Conservation (phyloP, 2,888 invertebrate genomes). For the Oxytorus armatus region DNA sequence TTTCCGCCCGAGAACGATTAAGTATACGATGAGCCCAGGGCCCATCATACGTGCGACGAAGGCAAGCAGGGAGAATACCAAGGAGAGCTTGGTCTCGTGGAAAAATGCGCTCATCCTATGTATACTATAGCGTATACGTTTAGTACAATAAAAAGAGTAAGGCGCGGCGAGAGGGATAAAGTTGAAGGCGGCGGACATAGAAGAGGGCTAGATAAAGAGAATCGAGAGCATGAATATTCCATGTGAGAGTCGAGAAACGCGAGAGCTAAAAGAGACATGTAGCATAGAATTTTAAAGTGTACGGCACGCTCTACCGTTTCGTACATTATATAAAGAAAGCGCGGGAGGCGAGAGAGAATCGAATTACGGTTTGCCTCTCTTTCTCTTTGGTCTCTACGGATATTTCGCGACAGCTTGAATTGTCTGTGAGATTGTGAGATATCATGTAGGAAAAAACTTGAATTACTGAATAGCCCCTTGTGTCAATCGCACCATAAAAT, state of each 20-base stretch:
- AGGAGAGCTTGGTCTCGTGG: conserved; percentile 48
- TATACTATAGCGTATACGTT: conserved; percentile 5
- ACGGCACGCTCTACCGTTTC: conserved; percentile 50
- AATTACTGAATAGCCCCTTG: conserved; percentile 67
- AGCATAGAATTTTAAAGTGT: conserved; percentile 44
- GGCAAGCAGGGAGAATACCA: conserved; percentile 39
- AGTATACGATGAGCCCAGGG: conserved; percentile 15
- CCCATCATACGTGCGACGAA: conserved; percentile 14
- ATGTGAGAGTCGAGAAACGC: conserved; percentile 29
- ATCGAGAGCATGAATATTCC: conserved; percentile 68
- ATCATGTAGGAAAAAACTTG: conserved; percentile 25
- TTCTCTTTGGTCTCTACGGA: conserved; percentile 30
- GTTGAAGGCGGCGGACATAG: conserved; percentile 14
- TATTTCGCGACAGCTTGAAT: conserved; percentile 59
- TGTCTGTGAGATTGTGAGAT: conserved; percentile 27
- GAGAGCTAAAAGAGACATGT: conserved; percentile 32
- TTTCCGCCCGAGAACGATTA: conserved; percentile 18
- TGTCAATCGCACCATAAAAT: conserved; percentile 51
- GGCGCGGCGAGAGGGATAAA: conserved; percentile 13
- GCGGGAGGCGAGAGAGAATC: background rate
- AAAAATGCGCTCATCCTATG: conserved; percentile 42
- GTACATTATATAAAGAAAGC: background rate
- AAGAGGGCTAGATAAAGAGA: conserved; percentile 47
- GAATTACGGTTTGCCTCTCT: conserved; percentile 44
- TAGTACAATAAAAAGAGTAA: background rate